A percentile compares a stretch with the other conserved stretches of the same genome.
These are phyloP conservation scores for Cetoscarus ocellatus DNA, from an alignment of 2,797 vertebrate species.

Conservation along the genomic window DNA sequence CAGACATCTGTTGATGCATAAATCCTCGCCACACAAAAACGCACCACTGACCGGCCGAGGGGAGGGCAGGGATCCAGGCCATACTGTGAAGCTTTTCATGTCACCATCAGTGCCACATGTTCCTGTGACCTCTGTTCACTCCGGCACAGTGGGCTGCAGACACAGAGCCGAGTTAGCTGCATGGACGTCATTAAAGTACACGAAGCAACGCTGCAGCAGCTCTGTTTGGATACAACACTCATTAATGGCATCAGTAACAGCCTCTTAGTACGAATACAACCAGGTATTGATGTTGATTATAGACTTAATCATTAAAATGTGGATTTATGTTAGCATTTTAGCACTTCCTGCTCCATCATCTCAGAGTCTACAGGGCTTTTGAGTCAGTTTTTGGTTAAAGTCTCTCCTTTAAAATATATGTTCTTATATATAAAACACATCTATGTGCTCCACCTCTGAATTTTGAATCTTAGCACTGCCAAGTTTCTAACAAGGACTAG, in stretches of 20 bases:
- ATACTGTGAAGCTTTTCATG: constrained; percentile 35
- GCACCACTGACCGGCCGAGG: background rate
- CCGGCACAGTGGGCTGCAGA: constrained; percentile 18
- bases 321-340: too few species aligned
- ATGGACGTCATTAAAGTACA: constrained; percentile 20
- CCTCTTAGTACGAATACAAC: background rate
- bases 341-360: too few species aligned
- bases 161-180: constrained; percentile 13
- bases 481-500: too few species aligned
- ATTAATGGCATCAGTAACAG: background rate
- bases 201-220: constrained; percentile 3
- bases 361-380: too few species aligned
- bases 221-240: background rate
- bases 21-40: constrained; percentile 8
- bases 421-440: too few species aligned
- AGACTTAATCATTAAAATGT: too few species aligned
- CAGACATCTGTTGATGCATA: constrained; percentile 21
- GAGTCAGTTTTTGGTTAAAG: too few species aligned
- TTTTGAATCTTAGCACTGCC: too few species aligned
- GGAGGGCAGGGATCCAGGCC: constrained; percentile 28
- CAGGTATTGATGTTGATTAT: too few species aligned
- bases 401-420: too few species aligned
- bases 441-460: too few species aligned
- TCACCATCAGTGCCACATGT: constrained; percentile 28
- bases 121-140: constrained; percentile 27